Percentiles rank a stretch among this genome's conserved stretches.
Evolutionary conservation across 2,797 vertebrate species (phyloP).

Genomic region (Lacerta agilis): DNA sequence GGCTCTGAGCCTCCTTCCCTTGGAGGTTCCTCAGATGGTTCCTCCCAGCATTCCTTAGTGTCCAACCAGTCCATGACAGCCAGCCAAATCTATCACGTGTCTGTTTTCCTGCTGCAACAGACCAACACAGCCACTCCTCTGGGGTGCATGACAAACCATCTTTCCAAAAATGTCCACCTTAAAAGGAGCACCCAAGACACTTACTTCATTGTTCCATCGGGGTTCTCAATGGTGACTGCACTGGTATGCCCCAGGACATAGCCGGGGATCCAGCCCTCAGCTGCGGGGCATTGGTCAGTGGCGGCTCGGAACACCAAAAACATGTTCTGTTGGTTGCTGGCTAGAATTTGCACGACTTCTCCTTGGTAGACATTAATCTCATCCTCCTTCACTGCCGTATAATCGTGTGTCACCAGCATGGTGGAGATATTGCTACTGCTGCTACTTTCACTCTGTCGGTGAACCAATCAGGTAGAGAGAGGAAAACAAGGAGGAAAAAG

Average conservation of each 20-base stretch:
- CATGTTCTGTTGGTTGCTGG: constrained; percentile 99
- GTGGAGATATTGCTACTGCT: constrained; percentile 99
- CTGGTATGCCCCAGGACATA: constrained; percentile 98
- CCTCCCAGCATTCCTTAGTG: too few species aligned
- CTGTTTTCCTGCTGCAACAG: not conserved
- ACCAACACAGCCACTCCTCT: not conserved
- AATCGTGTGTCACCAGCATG: constrained; percentile 99
- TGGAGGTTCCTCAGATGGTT: too few species aligned
- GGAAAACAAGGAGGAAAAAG: constrained; percentile 66
- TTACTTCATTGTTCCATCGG: constrained; percentile 96
- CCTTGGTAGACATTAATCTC: constrained; percentile 98
- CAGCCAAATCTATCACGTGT: too few species aligned
- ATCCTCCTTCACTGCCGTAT: constrained; percentile 99
- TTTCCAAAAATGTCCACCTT: not conserved
- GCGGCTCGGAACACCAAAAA: constrained; percentile 99
- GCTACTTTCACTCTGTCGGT: constrained; percentile 97
- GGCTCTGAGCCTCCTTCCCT: too few species aligned
- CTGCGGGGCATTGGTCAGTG: constrained; percentile 96
- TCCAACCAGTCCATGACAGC: too few species aligned
- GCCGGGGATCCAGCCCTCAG: constrained; percentile 99
- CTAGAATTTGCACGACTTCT: constrained; percentile 98
- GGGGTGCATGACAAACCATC: too few species aligned
- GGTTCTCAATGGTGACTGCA: constrained; percentile 87
- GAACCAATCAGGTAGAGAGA: constrained; percentile 50
- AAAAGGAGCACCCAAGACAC: constrained; percentile 47